These are phyloP conservation scores for Artibeus lituratus DNA, from an alignment of 2,797 vertebrate species.

Conservation along the genomic window DNA sequence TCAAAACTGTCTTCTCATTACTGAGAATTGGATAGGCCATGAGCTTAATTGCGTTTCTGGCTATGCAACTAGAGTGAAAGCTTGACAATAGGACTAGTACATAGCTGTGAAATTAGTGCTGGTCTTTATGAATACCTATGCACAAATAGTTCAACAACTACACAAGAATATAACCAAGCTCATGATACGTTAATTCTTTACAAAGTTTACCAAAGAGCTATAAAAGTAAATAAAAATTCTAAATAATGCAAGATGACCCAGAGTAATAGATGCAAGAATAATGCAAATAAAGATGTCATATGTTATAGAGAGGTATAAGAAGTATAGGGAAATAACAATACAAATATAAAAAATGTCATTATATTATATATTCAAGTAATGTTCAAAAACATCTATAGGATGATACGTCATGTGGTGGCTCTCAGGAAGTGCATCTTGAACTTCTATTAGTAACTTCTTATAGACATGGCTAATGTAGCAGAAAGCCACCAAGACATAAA, in stretches of 20 bases:
- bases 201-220: background rate
- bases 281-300: background rate
- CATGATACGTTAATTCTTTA: background rate
- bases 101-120: background rate
- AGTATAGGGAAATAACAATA: background rate
- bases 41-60: slow-evolving; percentile 60
- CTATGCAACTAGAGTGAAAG: background rate
- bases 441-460: background rate
- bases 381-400: background rate
- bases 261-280: background rate
- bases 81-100: slow-evolving; percentile 2
- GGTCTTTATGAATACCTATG: slow-evolving; percentile 18
- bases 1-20: slow-evolving; percentile 62
- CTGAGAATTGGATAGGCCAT: slow-evolving; percentile 17
- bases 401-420: background rate
- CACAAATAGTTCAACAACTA: slow-evolving; percentile 39
- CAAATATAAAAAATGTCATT: background rate
- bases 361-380: background rate
- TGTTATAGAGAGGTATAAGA: background rate
- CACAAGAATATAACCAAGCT: background rate
- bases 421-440: background rate
- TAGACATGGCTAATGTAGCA: background rate
- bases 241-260: background rate
- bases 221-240: slow-evolving; percentile 9
- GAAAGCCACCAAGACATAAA: background rate